Conservation (phyloP, 2,888 invertebrate species). For the Operophtera brumata region DNA sequence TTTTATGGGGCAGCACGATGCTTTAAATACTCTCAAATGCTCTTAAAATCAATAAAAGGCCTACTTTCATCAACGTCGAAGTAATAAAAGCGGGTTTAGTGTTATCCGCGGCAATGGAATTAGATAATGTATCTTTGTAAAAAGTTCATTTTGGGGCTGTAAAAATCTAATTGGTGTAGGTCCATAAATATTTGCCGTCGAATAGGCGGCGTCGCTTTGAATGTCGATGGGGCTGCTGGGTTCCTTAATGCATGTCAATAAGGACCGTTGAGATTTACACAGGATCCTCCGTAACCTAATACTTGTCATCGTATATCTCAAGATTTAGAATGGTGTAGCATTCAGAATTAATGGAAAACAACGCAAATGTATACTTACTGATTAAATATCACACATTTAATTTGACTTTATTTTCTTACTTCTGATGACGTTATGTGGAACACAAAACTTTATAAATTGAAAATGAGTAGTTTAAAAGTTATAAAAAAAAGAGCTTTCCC, state of each 20-base stretch:
- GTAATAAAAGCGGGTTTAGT: conserved; percentile 76
- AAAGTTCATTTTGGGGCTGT: conserved; percentile 62
- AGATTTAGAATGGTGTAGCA: conserved; percentile 38
- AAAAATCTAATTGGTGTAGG: conserved; percentile 71
- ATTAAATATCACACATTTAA: neutral
- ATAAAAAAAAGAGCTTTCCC: too few species aligned
- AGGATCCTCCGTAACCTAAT: conserved; percentile 51
- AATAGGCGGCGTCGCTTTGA: conserved; percentile 54
- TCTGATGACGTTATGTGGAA: too few species aligned
- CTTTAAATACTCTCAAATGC: conserved; percentile 73
- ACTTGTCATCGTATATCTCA: conserved; percentile 55
- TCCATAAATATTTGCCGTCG: conserved; percentile 69
- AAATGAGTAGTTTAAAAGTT: too few species aligned
- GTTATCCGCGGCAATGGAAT: conserved; percentile 71
- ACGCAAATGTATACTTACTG: neutral
- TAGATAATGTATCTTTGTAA: conserved; percentile 71
- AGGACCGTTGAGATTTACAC: conserved; percentile 59
- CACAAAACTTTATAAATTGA: too few species aligned
- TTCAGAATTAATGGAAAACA: conserved; percentile 31
- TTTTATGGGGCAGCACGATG: conserved; percentile 65
- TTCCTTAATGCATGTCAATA: conserved; percentile 71
- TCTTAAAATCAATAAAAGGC: conserved; percentile 76
- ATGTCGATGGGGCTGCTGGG: conserved; percentile 60
- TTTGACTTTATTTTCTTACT: too few species aligned
- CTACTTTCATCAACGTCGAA: conserved; percentile 70